These are phyloP conservation scores for Nematolebias whitei DNA, from an alignment of 2,113 vertebrate species.

Conservation along the genomic window DNA sequence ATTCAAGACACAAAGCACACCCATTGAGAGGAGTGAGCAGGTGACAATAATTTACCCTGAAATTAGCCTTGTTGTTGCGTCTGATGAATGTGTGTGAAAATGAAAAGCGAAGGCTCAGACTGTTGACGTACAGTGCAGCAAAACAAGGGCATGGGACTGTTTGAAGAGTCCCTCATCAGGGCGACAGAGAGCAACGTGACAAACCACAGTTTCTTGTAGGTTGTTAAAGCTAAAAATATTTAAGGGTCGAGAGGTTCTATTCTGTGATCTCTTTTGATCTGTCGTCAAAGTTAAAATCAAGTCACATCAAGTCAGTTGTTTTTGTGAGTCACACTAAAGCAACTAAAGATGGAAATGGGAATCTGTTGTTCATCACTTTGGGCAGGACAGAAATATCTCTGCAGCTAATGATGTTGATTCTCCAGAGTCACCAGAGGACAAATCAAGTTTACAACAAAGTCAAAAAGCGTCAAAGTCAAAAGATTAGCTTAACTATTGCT, in stretches of 20 bases:
- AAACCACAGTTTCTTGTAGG: conserved; percentile 3
- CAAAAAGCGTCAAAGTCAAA: too few relatives aligned
- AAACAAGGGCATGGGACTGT: conserved; percentile 21
- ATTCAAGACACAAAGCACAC: conserved; percentile 40
- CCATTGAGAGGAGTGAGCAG: conserved; percentile 39
- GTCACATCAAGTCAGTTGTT: conserved; percentile 18
- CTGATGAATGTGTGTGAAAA: conserved; percentile 59
- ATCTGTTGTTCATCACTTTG: neutral
- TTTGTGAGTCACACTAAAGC: neutral
- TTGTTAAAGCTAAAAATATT: conserved; percentile 22
- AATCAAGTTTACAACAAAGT: too few relatives aligned
- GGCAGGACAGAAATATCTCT: conserved; percentile 12
- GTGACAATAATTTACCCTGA: conserved; percentile 61
- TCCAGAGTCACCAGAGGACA: too few relatives aligned
- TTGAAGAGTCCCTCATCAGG: conserved; percentile 28
- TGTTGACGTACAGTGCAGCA: neutral
- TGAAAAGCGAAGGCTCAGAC: conserved; percentile 51
- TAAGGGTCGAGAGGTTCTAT: conserved; percentile 16
- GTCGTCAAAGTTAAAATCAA: conserved; percentile 18
- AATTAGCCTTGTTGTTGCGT: conserved; percentile 58
- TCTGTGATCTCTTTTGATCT: conserved; percentile 22
- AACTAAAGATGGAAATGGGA: neutral
- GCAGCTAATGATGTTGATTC: neutral
- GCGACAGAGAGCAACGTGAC: conserved; percentile 28
- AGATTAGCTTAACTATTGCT: too few relatives aligned